Conservation (phyloP, 2,797 vertebrate species). For the Ibycter americanus region DNA sequence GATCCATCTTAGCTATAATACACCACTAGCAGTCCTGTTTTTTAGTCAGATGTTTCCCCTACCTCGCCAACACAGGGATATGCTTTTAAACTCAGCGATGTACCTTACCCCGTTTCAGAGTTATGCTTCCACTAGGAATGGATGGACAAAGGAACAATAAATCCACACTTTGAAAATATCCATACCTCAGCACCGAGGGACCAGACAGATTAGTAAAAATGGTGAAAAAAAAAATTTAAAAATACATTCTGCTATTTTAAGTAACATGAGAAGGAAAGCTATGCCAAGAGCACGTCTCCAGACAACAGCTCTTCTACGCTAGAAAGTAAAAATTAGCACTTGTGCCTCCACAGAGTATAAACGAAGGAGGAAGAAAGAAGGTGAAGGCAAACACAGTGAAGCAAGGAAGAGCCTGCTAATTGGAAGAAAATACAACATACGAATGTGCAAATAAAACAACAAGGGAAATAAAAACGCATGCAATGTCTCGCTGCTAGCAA, state of each 20-base stretch:
- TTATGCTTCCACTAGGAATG: not conserved
- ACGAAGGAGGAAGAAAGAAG: not conserved
- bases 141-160: not conserved
- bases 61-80: not conserved
- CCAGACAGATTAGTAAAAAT: not conserved
- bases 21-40: not conserved
- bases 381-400: not conserved
- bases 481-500: not conserved
- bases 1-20: not conserved
- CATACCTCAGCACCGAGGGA: not conserved
- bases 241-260: conserved; percentile 7
- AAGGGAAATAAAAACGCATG: conserved; percentile 8
- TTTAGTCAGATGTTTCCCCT: not conserved
- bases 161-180: not conserved
- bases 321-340: conserved; percentile 44
- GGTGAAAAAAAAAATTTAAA: not conserved
- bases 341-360: not conserved
- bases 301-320: conserved; percentile 20
- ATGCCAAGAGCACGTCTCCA: conserved; percentile 11
- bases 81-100: not conserved
- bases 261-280: conserved; percentile 3
- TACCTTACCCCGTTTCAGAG: not conserved
- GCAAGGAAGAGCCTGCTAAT: not conserved
- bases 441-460: conserved; percentile 23
- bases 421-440: not conserved